Percentiles rank a stretch among this genome's conserved stretches.
Conservation (phyloP, 1,140 invertebrate species). For the Neotoxoptera formosana region DNA sequence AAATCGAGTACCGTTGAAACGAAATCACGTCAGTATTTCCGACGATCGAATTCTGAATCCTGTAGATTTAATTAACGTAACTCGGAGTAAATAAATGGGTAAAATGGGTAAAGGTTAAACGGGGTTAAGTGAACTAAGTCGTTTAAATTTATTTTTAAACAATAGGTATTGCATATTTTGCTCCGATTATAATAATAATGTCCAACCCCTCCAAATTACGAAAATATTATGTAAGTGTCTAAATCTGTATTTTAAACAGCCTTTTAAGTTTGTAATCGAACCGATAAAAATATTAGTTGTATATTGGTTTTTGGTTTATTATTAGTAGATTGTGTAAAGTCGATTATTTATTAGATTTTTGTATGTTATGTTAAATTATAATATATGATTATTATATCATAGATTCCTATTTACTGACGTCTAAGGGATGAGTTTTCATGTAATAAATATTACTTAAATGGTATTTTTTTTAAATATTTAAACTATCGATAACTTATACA, state of each 20-base stretch:
- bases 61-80: background rate
- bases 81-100: background rate
- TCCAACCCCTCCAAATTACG: background rate
- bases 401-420: background rate
- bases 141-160: background rate
- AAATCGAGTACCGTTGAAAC: background rate
- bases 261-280: background rate
- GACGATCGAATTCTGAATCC: background rate
- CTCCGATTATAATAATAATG: background rate
- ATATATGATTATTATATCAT: background rate
- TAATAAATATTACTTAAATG: constrained; percentile 24
- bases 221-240: background rate
- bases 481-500: background rate
- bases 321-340: background rate
- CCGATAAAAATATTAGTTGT: background rate
- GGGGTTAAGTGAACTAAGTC: background rate
- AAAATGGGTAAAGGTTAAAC: background rate
- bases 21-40: background rate
- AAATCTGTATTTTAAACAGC: background rate
- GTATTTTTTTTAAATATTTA: background rate
- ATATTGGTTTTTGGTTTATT: background rate
- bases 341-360: background rate
- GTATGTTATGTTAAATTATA: background rate
- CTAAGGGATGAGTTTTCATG: background rate
- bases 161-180: background rate